phyloP scores from a whole-genome alignment of 2,113 vertebrate genomes.

The Pelmatolapia mariae region DNA sequence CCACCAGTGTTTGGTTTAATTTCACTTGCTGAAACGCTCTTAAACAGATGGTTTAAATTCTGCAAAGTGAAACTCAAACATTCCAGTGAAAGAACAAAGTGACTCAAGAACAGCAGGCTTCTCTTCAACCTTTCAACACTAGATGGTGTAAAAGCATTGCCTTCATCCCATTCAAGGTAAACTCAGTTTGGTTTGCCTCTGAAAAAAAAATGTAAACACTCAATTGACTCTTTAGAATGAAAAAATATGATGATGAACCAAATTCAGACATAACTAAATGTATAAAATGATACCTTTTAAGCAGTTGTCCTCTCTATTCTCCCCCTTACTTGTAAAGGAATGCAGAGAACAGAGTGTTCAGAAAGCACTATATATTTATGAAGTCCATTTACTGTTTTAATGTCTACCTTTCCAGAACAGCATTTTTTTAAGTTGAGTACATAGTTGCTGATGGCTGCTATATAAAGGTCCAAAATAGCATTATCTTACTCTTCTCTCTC shows the following conservation, averaged over 20 bases:
- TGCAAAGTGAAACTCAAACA: neutral
- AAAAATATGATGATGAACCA: neutral
- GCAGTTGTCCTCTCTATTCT: neutral
- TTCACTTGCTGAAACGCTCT: neutral
- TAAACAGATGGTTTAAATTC: neutral
- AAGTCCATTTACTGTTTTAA: neutral
- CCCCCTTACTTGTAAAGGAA: neutral
- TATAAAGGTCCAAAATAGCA: constrained; percentile 9
- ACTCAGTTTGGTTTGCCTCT: neutral
- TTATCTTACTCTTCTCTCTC: constrained; percentile 21
- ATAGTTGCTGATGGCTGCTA: constrained; percentile 4
- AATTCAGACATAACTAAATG: neutral
- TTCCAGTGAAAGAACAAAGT: neutral
- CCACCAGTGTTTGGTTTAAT: neutral
- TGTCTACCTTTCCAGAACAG: neutral
- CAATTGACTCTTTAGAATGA: neutral
- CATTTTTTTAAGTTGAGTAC: neutral
- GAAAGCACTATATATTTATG: neutral
- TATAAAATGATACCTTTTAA: neutral
- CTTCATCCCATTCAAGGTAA: neutral
- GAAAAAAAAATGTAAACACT: neutral
- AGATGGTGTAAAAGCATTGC: constrained; percentile 47
- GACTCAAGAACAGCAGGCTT: neutral
- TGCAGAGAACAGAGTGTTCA: neutral
- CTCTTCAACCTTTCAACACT: constrained; percentile 34